phyloP scores from a whole-genome alignment of 1,140 invertebrate genomes.

The Chlorops oryzae region DNA sequence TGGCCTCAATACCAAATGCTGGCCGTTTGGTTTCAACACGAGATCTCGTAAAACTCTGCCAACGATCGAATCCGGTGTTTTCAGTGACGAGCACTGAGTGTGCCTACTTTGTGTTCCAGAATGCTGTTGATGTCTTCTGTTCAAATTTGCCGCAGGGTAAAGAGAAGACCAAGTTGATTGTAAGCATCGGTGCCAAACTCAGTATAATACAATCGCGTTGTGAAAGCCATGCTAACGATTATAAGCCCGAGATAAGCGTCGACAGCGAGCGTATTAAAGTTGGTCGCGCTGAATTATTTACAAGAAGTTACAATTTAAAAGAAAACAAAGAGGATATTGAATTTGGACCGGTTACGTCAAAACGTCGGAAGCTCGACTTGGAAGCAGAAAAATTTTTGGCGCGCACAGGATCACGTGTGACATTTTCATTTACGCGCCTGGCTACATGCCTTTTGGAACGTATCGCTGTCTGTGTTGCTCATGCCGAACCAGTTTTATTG shows the following conservation, averaged over 20 bases:
- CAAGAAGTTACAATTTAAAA: constrained; percentile 25
- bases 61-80: constrained; percentile 67
- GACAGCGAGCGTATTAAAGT: constrained; percentile 48
- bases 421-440: constrained; percentile 75
- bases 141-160: constrained; percentile 54
- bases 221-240: constrained; percentile 69
- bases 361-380: constrained; percentile 28
- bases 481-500: constrained; percentile 86
- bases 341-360: constrained; percentile 16
- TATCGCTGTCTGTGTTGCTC: constrained; percentile 71
- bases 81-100: constrained; percentile 67
- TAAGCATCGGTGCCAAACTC: constrained; percentile 70
- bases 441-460: constrained; percentile 78
- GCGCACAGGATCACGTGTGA: constrained; percentile 46
- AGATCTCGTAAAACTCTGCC: constrained; percentile 91
- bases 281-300: constrained; percentile 53
- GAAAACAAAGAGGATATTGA: constrained; percentile 1
- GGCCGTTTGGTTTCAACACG: constrained; percentile 69
- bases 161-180: constrained; percentile 60
- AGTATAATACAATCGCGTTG: constrained; percentile 78
- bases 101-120: constrained; percentile 73
- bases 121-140: constrained; percentile 87
- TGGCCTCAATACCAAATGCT: constrained; percentile 26
- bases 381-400: constrained; percentile 13
- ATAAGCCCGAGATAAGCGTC: constrained; percentile 68